These are phyloP conservation scores for Drosophila rufa DNA, from an alignment of 1,140 invertebrate genomes.

Conservation along the genomic window DNA sequence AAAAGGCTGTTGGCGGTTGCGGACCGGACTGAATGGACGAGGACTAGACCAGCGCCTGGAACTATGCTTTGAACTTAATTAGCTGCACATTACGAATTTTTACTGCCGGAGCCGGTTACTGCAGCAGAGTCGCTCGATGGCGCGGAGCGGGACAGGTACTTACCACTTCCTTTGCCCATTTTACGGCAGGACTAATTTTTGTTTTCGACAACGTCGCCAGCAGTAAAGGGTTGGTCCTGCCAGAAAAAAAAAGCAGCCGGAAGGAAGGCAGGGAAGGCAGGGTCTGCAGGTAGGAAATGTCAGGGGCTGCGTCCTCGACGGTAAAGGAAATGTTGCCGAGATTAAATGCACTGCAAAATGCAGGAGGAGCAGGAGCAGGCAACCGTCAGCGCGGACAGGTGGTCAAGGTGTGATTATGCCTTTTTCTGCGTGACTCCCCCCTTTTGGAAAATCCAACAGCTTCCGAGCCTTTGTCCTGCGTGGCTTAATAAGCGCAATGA, in stretches of 20 bases:
- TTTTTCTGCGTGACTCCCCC: conserved; percentile 20
- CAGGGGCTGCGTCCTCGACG: conserved; percentile 62
- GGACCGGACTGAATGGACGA: conserved; percentile 13
- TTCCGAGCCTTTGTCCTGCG: conserved; percentile 60
- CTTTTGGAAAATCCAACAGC: conserved; percentile 2
- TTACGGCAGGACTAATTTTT: conserved; percentile 80
- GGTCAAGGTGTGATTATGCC: conserved; percentile 67
- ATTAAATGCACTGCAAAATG: conserved; percentile 68
- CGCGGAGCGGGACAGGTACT: conserved; percentile 54
- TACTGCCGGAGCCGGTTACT: conserved; percentile 68
- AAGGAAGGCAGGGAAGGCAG: conserved; percentile 4
- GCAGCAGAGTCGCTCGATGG: conserved; percentile 49
- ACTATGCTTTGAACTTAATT: conserved; percentile 82
- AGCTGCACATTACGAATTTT: conserved; percentile 83
- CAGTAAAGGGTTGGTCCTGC: conserved; percentile 47
- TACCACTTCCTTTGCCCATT: conserved; percentile 81
- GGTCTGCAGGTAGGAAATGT: conserved; percentile 71
- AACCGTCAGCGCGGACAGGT: conserved; percentile 59
- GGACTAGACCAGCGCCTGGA: conserved; percentile 60
- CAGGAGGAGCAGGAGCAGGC: neutral
- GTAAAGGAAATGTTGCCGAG: conserved; percentile 77
- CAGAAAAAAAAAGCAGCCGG: conserved; percentile 1
- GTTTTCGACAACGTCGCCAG: conserved; percentile 73
- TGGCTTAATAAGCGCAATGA: conserved; percentile 69
- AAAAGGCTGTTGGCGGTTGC: conserved; percentile 15